phyloP scores from a whole-genome alignment of 2,888 invertebrate genomes.

The Eristalis pertinax region DNA sequence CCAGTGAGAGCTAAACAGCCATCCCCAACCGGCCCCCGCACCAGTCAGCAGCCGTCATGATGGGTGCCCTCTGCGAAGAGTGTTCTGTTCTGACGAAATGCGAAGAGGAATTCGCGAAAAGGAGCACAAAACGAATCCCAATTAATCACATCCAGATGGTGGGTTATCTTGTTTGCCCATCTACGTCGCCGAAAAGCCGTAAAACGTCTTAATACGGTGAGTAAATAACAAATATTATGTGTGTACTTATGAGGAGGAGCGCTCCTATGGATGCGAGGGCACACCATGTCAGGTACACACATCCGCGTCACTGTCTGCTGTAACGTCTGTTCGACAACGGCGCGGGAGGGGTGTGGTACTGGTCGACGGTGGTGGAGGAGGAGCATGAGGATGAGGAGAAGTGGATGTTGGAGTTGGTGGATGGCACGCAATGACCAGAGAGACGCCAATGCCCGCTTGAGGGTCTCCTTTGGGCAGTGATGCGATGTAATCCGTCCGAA shows the following conservation, averaged over 20 bases:
- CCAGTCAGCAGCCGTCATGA: not conserved
- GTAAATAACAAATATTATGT: constrained; percentile 70
- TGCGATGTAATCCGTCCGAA: constrained; percentile 60
- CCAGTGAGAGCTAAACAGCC: not conserved
- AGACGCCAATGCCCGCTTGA: constrained; percentile 61
- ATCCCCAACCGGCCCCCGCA: not conserved
- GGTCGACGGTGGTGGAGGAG: not conserved
- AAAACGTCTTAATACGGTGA: constrained; percentile 70
- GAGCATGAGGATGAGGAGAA: not conserved
- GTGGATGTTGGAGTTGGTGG: not conserved
- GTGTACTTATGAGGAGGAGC: constrained; percentile 54
- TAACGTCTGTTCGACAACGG: not conserved
- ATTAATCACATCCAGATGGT: constrained; percentile 72
- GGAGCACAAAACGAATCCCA: constrained; percentile 55
- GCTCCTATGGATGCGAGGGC: not conserved
- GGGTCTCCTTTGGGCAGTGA: constrained; percentile 43
- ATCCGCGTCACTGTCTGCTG: not conserved
- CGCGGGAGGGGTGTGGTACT: not conserved
- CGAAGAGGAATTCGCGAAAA: constrained; percentile 12
- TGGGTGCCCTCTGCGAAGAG: not conserved
- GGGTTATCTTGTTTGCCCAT: constrained; percentile 72
- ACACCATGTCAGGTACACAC: not conserved
- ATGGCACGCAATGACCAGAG: constrained; percentile 36
- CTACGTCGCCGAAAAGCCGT: constrained; percentile 71
- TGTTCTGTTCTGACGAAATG: constrained; percentile 5